Percentiles rank a stretch among this genome's conserved stretches.
Conservation (phyloP, 2,888 invertebrate species). For the Agrilus mali region DNA sequence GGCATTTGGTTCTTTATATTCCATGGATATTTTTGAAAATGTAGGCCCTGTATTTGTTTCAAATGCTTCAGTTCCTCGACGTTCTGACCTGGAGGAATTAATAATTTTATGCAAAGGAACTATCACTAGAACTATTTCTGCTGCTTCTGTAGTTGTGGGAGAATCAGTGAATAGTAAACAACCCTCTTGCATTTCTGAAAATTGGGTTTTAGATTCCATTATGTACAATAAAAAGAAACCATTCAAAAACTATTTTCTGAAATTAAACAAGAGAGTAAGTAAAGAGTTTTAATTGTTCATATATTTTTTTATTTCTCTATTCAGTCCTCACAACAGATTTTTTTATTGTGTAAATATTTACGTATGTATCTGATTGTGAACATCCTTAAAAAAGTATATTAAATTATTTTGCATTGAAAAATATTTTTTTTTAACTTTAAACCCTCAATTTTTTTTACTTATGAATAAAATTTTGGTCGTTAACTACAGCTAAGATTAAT, state of each 20-base stretch:
- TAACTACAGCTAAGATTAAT: no score
- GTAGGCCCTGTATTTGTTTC: slow-evolving; percentile 46
- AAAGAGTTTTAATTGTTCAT: no score
- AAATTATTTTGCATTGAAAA: no score
- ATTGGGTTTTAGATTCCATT: slow-evolving; percentile 53
- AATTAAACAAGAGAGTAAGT: no score
- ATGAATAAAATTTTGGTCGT: no score
- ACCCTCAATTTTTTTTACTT: no score
- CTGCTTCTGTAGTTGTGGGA: slow-evolving; percentile 44
- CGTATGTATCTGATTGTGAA: no score
- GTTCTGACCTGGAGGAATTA: slow-evolving; percentile 42
- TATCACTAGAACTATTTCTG: slow-evolving; percentile 33
- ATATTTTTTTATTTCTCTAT: no score
- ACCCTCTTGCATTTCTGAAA: slow-evolving; percentile 38
- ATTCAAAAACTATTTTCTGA: slow-evolving; percentile 31
- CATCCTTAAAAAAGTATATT: no score
- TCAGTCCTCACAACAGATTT: no score
- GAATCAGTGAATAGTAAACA: slow-evolving; percentile 20
- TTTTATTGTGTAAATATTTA: no score
- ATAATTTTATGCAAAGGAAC: slow-evolving; percentile 44
- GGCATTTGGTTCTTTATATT: slow-evolving; percentile 44
- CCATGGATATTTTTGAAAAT: slow-evolving; percentile 45
- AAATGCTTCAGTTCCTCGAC: slow-evolving; percentile 32
- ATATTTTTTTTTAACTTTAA: no score
- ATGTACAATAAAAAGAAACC: slow-evolving; percentile 39